A percentile compares a stretch with the other conserved stretches of the same genome.
phyloP scores from a whole-genome alignment of 2,113 vertebrate species.

The Gallinago media region DNA sequence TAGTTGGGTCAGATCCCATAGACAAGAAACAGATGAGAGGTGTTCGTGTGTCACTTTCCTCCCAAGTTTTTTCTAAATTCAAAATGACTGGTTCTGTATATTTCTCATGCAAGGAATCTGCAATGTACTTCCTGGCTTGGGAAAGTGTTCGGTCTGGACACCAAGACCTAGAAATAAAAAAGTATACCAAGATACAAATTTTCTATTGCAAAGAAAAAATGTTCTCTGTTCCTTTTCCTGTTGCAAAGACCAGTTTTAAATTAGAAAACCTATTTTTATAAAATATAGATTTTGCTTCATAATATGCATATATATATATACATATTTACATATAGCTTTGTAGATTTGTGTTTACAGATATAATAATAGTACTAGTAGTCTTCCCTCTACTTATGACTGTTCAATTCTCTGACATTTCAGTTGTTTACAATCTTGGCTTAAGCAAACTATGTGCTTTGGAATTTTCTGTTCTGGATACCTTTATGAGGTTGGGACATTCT shows the following conservation, averaged over 20 bases:
- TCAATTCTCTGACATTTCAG: neutral
- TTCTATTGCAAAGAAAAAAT: no score
- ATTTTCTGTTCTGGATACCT: neutral
- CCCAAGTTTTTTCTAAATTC: conserved; percentile 81
- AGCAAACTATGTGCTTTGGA: neutral
- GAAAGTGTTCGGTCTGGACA: conserved; percentile 82
- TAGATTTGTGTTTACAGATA: neutral
- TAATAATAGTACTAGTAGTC: neutral
- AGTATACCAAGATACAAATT: neutral
- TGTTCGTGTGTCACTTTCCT: conserved; percentile 76
- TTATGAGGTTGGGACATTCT: neutral
- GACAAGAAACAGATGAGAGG: conserved; percentile 83
- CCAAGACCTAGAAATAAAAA: conserved; percentile 76
- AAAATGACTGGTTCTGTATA: conserved; percentile 82
- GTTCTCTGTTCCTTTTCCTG: neutral
- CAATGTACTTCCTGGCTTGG: conserved; percentile 82
- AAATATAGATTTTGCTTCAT: neutral
- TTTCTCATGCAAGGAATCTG: conserved; percentile 75
- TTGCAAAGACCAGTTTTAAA: neutral
- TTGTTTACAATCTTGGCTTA: neutral
- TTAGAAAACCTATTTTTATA: neutral
- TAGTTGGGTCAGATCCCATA: conserved; percentile 81
- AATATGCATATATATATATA: neutral
- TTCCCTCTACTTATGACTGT: neutral
- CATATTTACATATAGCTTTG: neutral